phyloP scores from a whole-genome alignment of 2,888 invertebrate species.

The Helicoverpa assulta region DNA sequence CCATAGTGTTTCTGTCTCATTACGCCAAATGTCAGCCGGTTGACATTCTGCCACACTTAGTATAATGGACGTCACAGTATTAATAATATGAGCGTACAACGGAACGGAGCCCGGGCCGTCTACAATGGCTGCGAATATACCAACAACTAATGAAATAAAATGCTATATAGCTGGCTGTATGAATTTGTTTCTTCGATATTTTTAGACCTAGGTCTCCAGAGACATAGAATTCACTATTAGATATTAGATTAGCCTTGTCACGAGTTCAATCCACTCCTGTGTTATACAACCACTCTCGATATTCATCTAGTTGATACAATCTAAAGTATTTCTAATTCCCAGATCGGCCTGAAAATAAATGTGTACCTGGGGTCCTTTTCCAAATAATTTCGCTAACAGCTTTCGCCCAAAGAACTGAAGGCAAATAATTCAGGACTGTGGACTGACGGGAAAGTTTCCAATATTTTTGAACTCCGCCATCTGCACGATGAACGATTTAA shows the following conservation, averaged over 20 bases:
- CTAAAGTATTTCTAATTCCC: slow-evolving; percentile 52
- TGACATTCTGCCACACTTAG: slow-evolving; percentile 58
- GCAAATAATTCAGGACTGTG: slow-evolving; percentile 60
- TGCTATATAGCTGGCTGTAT: neutral
- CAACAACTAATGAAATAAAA: slow-evolving; percentile 1
- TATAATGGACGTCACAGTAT: slow-evolving; percentile 56
- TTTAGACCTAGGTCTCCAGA: slow-evolving; percentile 2
- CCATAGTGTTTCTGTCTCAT: slow-evolving; percentile 53
- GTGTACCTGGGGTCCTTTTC: slow-evolving; percentile 50
- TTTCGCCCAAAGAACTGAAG: slow-evolving; percentile 54
- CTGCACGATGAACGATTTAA: slow-evolving; percentile 74
- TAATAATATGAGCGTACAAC: slow-evolving; percentile 42
- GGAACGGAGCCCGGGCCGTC: slow-evolving; percentile 1
- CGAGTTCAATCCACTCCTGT: slow-evolving; percentile 29
- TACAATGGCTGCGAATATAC: slow-evolving; percentile 16
- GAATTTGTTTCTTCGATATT: neutral
- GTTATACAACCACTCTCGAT: slow-evolving; percentile 13
- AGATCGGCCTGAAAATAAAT: slow-evolving; percentile 52
- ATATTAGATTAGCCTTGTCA: slow-evolving; percentile 24
- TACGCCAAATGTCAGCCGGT: slow-evolving; percentile 59
- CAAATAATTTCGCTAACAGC: slow-evolving; percentile 61
- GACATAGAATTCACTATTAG: slow-evolving; percentile 4
- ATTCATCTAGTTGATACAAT: slow-evolving; percentile 33
- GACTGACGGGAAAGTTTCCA: slow-evolving; percentile 68
- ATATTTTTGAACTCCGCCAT: slow-evolving; percentile 76